Evolutionary conservation across 2,888 invertebrate genomes (phyloP), one percentile per base, ranked within the genome.

Genomic region (Brachypalpus laphriformis): DNA sequence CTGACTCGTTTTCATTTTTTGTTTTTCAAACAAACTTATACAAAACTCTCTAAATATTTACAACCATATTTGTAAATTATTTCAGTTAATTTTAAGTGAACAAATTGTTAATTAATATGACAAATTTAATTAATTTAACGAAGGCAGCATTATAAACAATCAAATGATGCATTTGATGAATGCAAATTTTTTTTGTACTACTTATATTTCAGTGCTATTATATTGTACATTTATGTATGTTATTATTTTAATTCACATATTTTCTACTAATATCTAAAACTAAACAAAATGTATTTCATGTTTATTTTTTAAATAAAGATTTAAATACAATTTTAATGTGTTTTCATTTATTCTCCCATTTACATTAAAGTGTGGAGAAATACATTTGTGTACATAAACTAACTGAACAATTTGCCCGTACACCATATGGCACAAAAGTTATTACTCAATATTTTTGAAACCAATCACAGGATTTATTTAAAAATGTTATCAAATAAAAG

Each of bases 231-330:
- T 16, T 47, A 11, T 37, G 9, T 66, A 14, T 16, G 28, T 63
- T 20, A 54, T 45, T 6, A 70, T 47, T 71, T 57, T 25, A 40
- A 57, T 51, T 72, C 71, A 65, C 40, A 80, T 14, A 66, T 59
- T 65, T 72, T 80, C 7, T 75, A 75, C 56, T 77, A 78, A 56
- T 57, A 65, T 47, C 34, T 31, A 22, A 57, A 49, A 31, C 42
- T 11, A 5, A 63, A 45, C 31, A 49, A 56, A 70, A 31, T 65
- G 47, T 65, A 78, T 78, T 65, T 65, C 72, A 31, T 66, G 78
- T 80, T 57, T 65, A 72, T 59, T 71, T 66, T 80, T 78, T 40
- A 49, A 68, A 78, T 37, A 47, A 80, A 72, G 22, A 37, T 8
- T 25, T 28, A 57, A 61, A 59, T 59, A 34, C 45, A 63, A 42